Conservation (phyloP, 2,113 vertebrate species). For the Nyctereutes procyonoides region DNA sequence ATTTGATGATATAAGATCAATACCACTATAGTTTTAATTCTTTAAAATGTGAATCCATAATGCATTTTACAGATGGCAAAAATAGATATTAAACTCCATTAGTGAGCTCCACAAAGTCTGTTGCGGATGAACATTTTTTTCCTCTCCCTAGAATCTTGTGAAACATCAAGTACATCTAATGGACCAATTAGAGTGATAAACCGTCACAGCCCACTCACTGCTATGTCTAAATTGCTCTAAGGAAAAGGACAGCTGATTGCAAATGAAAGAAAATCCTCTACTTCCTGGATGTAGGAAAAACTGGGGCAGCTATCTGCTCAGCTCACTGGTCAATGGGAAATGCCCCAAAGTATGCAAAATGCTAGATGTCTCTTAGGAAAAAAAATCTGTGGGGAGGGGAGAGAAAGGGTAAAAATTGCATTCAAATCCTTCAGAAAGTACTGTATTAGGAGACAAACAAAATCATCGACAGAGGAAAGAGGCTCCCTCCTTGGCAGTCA, state of each 20-base stretch:
- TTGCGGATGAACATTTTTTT: not conserved
- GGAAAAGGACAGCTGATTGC: not conserved
- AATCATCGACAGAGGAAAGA: not conserved
- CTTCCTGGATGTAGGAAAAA: not conserved
- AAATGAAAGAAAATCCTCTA: conserved; percentile 37
- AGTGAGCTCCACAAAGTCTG: conserved; percentile 74
- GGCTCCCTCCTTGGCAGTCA: not conserved
- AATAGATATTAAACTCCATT: conserved; percentile 79
- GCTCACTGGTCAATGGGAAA: not conserved
- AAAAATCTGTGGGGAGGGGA: too few species aligned
- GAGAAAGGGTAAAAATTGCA: not conserved
- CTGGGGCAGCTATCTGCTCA: not conserved
- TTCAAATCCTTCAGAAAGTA: not conserved
- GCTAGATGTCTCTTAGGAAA: not conserved
- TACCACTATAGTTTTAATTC: conserved; percentile 42
- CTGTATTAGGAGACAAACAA: not conserved
- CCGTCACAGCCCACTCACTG: not conserved
- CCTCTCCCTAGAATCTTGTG: conserved; percentile 56
- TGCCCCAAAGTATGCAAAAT: not conserved
- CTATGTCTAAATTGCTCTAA: not conserved
- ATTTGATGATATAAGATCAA: conserved; percentile 67
- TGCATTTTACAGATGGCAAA: conserved; percentile 70
- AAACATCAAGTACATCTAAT: conserved; percentile 71
- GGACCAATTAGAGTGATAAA: conserved; percentile 69
- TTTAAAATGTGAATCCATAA: conserved; percentile 78